These are phyloP conservation scores for Agapetus fuscipes DNA, from an alignment of 2,888 invertebrate species.

Conservation along the genomic window DNA sequence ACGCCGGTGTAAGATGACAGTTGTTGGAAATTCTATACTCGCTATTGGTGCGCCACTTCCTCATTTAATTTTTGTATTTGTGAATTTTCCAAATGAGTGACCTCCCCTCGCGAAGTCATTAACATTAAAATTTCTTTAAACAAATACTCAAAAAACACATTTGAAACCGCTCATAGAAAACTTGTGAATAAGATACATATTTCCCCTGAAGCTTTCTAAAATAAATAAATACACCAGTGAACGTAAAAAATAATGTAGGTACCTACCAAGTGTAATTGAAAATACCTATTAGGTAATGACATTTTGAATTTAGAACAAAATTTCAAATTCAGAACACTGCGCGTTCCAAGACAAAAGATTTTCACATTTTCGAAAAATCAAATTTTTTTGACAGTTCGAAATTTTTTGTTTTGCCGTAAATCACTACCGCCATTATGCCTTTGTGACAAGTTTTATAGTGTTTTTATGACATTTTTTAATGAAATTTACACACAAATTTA, in stretches of 20 bases:
- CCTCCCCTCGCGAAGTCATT: no score
- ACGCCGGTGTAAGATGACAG: slow-evolving; percentile 36
- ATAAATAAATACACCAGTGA: no score
- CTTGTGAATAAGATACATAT: no score
- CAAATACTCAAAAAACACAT: no score
- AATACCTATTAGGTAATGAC: slow-evolving; percentile 1
- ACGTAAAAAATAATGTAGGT: not conserved
- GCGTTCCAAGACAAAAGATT: not conserved
- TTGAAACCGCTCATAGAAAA: no score
- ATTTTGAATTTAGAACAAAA: slow-evolving; percentile 3
- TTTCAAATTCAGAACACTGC: slow-evolving; percentile 2
- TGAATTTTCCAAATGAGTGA: slow-evolving; percentile 8
- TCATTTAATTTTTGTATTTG: slow-evolving; percentile 9
- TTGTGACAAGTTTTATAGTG: slow-evolving; percentile 43
- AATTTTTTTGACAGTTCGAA: not conserved
- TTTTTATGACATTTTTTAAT: slow-evolving; percentile 49
- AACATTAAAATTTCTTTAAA: no score
- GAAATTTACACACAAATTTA: slow-evolving; percentile 44
- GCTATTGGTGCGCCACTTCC: no score
- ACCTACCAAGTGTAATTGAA: slow-evolving; percentile 1
- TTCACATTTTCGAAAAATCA: not conserved
- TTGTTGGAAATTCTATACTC: no score
- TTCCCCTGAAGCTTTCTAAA: no score
- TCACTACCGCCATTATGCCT: slow-evolving; percentile 26
- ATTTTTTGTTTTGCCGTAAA: slow-evolving; percentile 3